Percentiles rank a stretch among this genome's conserved stretches.
phyloP scores from a whole-genome alignment of 1,140 invertebrate genomes.

The Conus ventricosus region DNA sequence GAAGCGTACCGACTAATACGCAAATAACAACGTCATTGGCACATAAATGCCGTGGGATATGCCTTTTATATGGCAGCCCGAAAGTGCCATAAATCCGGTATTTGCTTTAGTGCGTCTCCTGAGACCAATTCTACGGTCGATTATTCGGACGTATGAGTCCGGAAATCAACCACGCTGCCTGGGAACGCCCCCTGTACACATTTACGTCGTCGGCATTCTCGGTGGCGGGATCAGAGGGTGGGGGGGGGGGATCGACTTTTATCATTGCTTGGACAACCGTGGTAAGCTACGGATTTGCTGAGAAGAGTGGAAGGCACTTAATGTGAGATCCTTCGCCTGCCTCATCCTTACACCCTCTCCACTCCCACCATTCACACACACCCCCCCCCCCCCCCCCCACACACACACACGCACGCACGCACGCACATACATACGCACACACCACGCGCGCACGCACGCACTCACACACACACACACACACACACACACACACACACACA shows the following conservation, averaged over 20 bases:
- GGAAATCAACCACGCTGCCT: not conserved
- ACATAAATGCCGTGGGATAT: not conserved
- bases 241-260: not conserved
- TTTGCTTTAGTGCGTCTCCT: not conserved
- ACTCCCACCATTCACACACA: too few species aligned
- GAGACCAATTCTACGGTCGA: not conserved
- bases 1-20: slow-evolving; percentile 23
- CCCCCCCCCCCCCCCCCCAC: too few species aligned
- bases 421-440: too few species aligned
- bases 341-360: too few species aligned
- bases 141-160: not conserved
- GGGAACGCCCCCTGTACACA: slow-evolving; percentile 8
- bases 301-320: too few species aligned
- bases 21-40: slow-evolving; percentile 1
- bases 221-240: too few species aligned
- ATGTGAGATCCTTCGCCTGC: too few species aligned
- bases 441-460: too few species aligned
- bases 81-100: not conserved
- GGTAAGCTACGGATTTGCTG: too few species aligned
- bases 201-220: not conserved
- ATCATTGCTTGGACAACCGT: not conserved
- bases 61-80: not conserved
- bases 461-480: too few species aligned
- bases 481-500: too few species aligned
- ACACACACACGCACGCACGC: too few species aligned